Evolutionary conservation across 1,140 invertebrate genomes (phyloP), one percentile per base, ranked within the genome.

Genomic region (Ooceraea biroi): DNA sequence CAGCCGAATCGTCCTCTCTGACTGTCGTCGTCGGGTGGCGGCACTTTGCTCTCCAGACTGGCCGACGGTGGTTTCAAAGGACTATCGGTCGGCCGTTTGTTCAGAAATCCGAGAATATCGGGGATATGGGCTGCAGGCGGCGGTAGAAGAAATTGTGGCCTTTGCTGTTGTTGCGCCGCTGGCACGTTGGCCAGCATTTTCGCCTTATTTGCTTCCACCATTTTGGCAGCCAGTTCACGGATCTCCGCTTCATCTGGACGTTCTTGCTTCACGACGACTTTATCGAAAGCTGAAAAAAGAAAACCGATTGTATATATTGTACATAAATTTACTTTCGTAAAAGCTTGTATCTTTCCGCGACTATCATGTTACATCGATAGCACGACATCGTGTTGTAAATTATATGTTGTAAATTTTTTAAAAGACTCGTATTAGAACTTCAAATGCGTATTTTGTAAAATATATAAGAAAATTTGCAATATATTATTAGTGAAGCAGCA

Each of bases 1-100:
- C 98, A 99, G 41, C 98, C 98, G 94, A 99, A 99, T 89, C 97
- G 96, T 27, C 98, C 98, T 91, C 97, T 96, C 91, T 96, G 95
- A 86, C 97, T 98, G 63, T 97, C 96, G 84, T 97, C 97, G 92
- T 98, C 98, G 5, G 95, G 87, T 3, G 95, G 88, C 92, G 93
- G 87, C 44, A 85, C 65, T 88, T 95, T 87, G 92, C 95, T 88
- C 10, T 88, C 88, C 48, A 44, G 22, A 41, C 3, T 19, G 1
- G 36, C 91, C 1, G 89, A 41, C 0, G 90, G 66, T 0, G 93
- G 88, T 52, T 94, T 91, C 73, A 90, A 93, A 85, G 55, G 91
- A 86, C 84, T 89, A 86, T 88, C 94, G 84, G 83, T 90, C 88
- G 85, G 92, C 91, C 92, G 87, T 90, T 93, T 91, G 12, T 82